These are phyloP conservation scores for Oenanthe oenanthe DNA, from an alignment of 2,113 vertebrate genomes.

Conservation along the genomic window DNA sequence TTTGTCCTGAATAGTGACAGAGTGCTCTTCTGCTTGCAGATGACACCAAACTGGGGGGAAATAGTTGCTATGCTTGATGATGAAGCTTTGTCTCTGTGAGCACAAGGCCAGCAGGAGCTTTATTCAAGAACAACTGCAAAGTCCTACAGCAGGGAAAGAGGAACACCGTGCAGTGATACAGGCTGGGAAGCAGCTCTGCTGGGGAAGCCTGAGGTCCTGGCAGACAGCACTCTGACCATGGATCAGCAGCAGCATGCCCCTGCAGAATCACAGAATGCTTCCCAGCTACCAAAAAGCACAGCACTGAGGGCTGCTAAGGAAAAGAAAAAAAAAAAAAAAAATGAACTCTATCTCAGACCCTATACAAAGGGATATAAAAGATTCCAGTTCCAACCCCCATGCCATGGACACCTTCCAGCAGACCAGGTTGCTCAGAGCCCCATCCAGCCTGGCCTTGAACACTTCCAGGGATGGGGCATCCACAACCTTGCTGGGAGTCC, in stretches of 20 bases:
- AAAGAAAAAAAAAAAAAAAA: neutral
- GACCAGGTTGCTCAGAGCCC: neutral
- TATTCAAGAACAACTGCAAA: neutral
- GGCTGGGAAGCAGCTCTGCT: neutral
- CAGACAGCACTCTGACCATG: neutral
- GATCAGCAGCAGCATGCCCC: neutral
- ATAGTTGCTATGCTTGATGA: neutral
- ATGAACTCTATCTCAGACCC: neutral
- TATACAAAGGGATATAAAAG: neutral
- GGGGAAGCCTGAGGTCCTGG: neutral
- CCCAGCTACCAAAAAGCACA: neutral
- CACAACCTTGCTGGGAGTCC: neutral
- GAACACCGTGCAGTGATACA: neutral
- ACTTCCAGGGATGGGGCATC: neutral
- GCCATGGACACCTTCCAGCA: neutral
- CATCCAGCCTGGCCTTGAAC: neutral
- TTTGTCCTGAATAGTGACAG: neutral
- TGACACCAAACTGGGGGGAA: neutral
- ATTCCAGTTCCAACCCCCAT: fast-evolving
- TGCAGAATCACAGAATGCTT: neutral
- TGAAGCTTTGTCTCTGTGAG: neutral
- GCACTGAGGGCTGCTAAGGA: neutral
- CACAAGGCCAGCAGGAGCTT: neutral
- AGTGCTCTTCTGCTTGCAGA: neutral
- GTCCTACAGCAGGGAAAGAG: neutral